Evolutionary conservation across 1,140 invertebrate genomes (phyloP).

Genomic region (Dufourea novaeangliae): DNA sequence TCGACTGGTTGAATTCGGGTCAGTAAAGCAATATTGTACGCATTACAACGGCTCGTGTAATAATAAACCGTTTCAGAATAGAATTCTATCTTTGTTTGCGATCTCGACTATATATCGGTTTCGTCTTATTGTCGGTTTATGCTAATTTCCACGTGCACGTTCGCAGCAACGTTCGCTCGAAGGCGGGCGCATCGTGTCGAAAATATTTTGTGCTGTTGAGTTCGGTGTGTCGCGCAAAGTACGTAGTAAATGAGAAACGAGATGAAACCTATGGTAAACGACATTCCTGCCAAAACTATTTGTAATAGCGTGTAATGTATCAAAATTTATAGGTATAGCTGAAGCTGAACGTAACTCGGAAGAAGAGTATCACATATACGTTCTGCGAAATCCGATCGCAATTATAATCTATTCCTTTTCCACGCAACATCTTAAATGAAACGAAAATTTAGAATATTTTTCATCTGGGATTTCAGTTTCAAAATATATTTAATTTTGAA

Average conservation of each 20-base stretch:
- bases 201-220: background rate
- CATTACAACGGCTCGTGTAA: constrained; percentile 57
- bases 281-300: constrained; percentile 75
- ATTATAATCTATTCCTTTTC: constrained; percentile 2
- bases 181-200: background rate
- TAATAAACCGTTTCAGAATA: constrained; percentile 55
- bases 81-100: constrained; percentile 55
- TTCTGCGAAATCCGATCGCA: background rate
- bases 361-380: background rate
- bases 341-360: background rate
- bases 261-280: constrained; percentile 57
- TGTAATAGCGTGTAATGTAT: constrained; percentile 52
- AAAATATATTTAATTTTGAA: too few species aligned
- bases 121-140: background rate
- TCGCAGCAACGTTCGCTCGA: constrained; percentile 11
- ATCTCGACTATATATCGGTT: background rate
- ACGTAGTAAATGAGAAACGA: constrained; percentile 7
- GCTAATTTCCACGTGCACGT: constrained; percentile 18
- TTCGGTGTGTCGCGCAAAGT: constrained; percentile 18
- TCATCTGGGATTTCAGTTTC: too few species aligned
- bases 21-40: constrained; percentile 53
- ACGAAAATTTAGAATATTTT: background rate
- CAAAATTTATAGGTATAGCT: constrained; percentile 31
- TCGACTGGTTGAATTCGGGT: constrained; percentile 49
- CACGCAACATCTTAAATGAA: background rate